Base-by-base conservation (phyloP, 2,113 vertebrate species). In the Syngnathus floridae region DNA sequence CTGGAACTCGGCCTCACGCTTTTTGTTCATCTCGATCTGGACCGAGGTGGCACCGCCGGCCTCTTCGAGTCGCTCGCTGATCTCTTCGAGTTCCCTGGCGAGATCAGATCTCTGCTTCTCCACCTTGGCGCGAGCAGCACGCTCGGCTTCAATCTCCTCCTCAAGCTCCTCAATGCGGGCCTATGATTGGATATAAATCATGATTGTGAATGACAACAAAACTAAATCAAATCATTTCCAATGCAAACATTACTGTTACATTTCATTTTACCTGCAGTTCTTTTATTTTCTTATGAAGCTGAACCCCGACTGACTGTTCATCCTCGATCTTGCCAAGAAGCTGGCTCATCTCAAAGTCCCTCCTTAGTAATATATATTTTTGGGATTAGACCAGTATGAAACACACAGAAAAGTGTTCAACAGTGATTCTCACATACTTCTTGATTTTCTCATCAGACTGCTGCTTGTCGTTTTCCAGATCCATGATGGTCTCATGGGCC, bases 11-110 rank as follows among this genome's bases (percentile, higher is more conserved):
- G 93, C 88, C 71, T 98, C 95, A 0, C 95, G 88, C 80, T 95
- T 97, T 86, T 97, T 98, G 88, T 93, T 98, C 94, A 96, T 91
- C 65, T 97, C 94, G 0, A 95, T 78, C 87, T 98, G 95, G 84
- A 75, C 92, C 0, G 93, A 31, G 0, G 94, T 95, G 0, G 93
- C 94, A 0, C 95, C 95, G 0, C 94, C 95, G 1, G 95, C 94
- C 77, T 97, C 94, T 45, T 97, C 94, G 7, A 97, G 91, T 0
- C 89, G 59, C 89, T 92, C 84, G 74, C 93, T 40, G 90, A 94
- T 95, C 87, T 95, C 93, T 65, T 95, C 94, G 67, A 94, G 90
- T 78, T 97, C 95, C 76, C 93, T 88, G 1, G 92, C 91, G 21
- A 95, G 91, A 55, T 93, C 93, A 57, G 91, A 78, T 66, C 93